Percentiles rank a stretch among this genome's conserved stretches.
phyloP scores from a whole-genome alignment of 2,888 invertebrate genomes.

The Andrena hattorfiana region DNA sequence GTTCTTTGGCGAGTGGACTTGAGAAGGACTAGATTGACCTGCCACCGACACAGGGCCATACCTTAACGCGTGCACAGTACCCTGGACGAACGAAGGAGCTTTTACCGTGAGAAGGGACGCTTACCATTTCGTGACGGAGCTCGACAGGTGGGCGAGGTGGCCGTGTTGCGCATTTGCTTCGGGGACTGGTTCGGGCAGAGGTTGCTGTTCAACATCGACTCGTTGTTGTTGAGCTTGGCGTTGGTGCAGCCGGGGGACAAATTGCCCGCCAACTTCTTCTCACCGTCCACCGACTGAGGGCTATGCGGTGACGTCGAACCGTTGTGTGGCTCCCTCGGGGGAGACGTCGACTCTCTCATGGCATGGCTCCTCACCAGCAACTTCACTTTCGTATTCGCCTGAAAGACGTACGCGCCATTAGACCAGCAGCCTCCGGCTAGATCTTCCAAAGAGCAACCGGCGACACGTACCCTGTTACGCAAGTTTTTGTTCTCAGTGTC shows the following conservation, averaged over 20 bases:
- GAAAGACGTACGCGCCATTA: constrained; percentile 47
- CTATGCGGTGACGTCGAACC: constrained; percentile 78
- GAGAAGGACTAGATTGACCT: constrained; percentile 82
- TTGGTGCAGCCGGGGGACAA: constrained; percentile 74
- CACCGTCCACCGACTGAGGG: constrained; percentile 75
- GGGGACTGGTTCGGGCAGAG: constrained; percentile 78
- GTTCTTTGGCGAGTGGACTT: constrained; percentile 79
- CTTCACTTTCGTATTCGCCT: constrained; percentile 92
- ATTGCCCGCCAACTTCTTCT: constrained; percentile 69
- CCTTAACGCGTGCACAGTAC: neutral
- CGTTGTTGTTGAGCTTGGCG: constrained; percentile 81
- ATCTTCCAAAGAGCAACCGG: neutral
- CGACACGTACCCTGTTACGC: constrained; percentile 80
- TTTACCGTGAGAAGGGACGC: neutral
- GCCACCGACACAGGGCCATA: constrained; percentile 16
- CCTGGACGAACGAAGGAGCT: neutral
- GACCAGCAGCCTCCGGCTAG: neutral
- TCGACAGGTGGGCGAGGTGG: constrained; percentile 82
- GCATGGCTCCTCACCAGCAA: constrained; percentile 95
- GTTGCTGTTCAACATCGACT: constrained; percentile 82
- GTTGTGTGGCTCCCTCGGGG: constrained; percentile 85
- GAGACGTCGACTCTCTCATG: constrained; percentile 92
- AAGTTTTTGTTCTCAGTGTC: constrained; percentile 81
- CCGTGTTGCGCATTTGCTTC: constrained; percentile 81
- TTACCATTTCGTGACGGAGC: constrained; percentile 80